These are phyloP conservation scores for Malurus melanocephalus DNA, from an alignment of 2,113 vertebrate species.

Conservation along the genomic window DNA sequence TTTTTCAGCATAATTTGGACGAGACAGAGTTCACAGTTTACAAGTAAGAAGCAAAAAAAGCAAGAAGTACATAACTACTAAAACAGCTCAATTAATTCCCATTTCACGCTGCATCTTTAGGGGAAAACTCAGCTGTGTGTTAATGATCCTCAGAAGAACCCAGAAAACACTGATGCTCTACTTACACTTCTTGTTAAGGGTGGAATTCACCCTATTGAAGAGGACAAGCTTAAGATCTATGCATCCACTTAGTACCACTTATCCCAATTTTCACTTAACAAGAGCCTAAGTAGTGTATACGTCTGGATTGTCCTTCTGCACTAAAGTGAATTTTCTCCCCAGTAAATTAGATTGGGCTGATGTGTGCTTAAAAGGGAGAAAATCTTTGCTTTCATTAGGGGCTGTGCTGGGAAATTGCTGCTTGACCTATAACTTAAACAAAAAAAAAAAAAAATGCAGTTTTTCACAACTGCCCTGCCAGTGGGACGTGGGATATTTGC, in stretches of 20 bases:
- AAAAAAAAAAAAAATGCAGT: constrained; percentile 24
- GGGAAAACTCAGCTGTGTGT: constrained; percentile 21
- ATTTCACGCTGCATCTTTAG: constrained; percentile 22
- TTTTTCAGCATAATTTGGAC: not conserved
- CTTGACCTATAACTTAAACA: constrained; percentile 47
- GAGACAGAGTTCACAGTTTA: not conserved
- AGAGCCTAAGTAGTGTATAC: constrained; percentile 37
- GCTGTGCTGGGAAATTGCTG: constrained; percentile 37
- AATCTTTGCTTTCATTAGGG: constrained; percentile 44
- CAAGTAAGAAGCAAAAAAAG: constrained; percentile 7
- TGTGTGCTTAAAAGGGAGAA: constrained; percentile 55
- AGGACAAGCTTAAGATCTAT: constrained; percentile 64
- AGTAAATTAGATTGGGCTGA: constrained; percentile 59
- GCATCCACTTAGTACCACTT: constrained; percentile 59
- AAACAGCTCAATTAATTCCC: constrained; percentile 44
- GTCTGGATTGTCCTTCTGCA: constrained; percentile 47
- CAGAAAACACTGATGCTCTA: constrained; percentile 18
- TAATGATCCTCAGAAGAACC: constrained; percentile 39
- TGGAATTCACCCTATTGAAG: constrained; percentile 46
- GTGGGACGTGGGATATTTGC: not conserved
- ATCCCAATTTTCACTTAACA: constrained; percentile 65
- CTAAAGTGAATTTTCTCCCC: constrained; percentile 61
- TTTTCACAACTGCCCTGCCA: not conserved
- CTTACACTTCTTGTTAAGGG: constrained; percentile 38
- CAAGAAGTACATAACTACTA: not conserved